These are phyloP conservation scores for Brachyptera putata DNA, from an alignment of 2,888 invertebrate genomes.

Conservation along the genomic window DNA sequence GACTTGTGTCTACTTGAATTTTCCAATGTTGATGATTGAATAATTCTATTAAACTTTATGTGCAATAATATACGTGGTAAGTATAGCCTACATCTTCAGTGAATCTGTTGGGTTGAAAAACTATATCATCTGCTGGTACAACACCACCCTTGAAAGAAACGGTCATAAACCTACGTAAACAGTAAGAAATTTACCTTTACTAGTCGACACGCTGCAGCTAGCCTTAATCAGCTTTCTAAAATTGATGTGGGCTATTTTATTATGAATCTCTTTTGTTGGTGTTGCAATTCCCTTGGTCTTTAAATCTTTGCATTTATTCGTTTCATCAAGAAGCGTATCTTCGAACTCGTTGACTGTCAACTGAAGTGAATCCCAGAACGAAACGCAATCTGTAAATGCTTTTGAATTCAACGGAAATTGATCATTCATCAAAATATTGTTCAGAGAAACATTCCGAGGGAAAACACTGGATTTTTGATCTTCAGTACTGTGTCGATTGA, in stretches of 20 bases:
- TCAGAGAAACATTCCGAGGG: background rate
- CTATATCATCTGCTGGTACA: too few species aligned
- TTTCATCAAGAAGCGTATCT: background rate
- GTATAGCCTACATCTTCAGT: too few species aligned
- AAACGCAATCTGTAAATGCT: background rate
- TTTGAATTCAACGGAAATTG: background rate
- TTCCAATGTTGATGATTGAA: too few species aligned
- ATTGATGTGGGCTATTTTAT: slow-evolving; percentile 10
- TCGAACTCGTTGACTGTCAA: background rate
- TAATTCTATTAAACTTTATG: too few species aligned
- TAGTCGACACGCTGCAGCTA: too few species aligned
- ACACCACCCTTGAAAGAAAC: too few species aligned
- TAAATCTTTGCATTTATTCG: background rate
- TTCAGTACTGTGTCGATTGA: slow-evolving; percentile 7
- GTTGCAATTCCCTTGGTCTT: background rate
- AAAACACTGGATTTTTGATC: background rate
- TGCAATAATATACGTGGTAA: too few species aligned
- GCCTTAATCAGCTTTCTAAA: slow-evolving; percentile 25
- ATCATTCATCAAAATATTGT: background rate
- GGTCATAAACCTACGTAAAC: too few species aligned
- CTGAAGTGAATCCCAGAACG: slow-evolving; percentile 19
- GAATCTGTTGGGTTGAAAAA: too few species aligned
- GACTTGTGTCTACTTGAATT: too few species aligned
- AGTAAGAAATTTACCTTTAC: too few species aligned
- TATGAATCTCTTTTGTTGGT: slow-evolving; percentile 11